Base-by-base conservation (phyloP, 2,888 invertebrate genomes). In the Cephus pygmeus region DNA sequence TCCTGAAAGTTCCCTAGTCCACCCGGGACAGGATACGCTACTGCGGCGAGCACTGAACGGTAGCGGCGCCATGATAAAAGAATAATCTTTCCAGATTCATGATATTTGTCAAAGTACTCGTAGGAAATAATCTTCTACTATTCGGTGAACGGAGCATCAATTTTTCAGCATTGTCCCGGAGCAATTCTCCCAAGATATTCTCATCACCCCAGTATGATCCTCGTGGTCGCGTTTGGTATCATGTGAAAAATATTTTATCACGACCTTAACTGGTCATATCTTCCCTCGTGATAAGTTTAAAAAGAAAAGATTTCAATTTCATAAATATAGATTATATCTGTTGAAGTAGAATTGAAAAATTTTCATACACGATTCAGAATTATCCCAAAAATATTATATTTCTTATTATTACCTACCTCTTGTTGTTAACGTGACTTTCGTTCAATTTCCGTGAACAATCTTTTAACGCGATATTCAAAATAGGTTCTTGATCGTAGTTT, bases 31-130 rank as follows among this genome's bases (percentile, higher is more conserved):
- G 31, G 71, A 71, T 71, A 31, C 71, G 71, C 71, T 4, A 31
- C 33, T 23, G 71, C 31, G 31, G 33, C 33, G 56, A 23, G 56
- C 56, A 23, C 2, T 23, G 56, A 56, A 56, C 23, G 56, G 34
- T 34, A 34, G 11, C 11, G 74, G 30, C n/a, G 34, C 74, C 75
- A 68, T 68, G 73, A 74, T 76, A 69, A 76, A 79, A 79, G 73
- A 79, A 76, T 79, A 76, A 79, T 79, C 79, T 76, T 76, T 73
- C 76, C 76, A 69, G 76, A 76, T 79, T 76, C 69, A 36, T n/a
- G 69, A 30, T 74, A 79, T 79, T 79, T 76, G 79, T 79, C 79
- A 79, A 74, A 73, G 34, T 71, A 36, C 30, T 36, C 69, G 40
- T 34, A n/a, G 56, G 69, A 73, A 78, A 74, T 76, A 40, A 79